Evolutionary conservation across 1,140 invertebrate genomes (phyloP), one percentile per base, ranked within the genome.

Genomic region (Venturia canescens): DNA sequence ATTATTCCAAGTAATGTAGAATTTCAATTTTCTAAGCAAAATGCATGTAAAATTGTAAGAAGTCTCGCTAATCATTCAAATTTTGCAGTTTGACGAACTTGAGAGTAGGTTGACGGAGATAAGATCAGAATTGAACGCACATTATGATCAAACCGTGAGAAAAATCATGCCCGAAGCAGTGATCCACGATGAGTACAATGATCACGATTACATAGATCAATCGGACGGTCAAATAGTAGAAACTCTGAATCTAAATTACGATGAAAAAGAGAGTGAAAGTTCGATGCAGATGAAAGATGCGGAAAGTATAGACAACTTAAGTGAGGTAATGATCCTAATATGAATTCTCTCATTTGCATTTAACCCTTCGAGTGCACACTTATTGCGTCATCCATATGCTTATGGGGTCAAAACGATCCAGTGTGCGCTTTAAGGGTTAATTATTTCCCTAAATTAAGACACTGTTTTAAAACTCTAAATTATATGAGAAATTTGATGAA

Each of bases 21-120:
- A n/a, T n/a, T n/a, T n/a, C n/a, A n/a, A n/a, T n/a, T n/a, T n/a
- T n/a, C n/a, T n/a, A n/a, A n/a, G n/a, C 7, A 34, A 83, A 72
- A 38, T 72, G 53, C 48, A 53, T 53, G 11, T 11, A 3, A 60
- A 29, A 18, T 79, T 48, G 27, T 21, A 5, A 69, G n/a, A n/a
- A n/a, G n/a, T n/a, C n/a, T n/a, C n/a, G n/a, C n/a, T n/a, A n/a
- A n/a, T n/a, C n/a, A n/a, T n/a, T n/a, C n/a, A n/a, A 34, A 75
- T 44, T 23, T 80, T 86, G 9, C 53, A 95, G 91, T 90, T 93
- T 48, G 94, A 94, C 83, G 94, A 94, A 83, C 84, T 95, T 63
- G 92, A 94, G 86, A 90, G 80, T 85, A 92, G 92, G 84, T 70
- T 94, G 50, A 80, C 86, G 4, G 90, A 92, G 78, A 87, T 94